These are phyloP conservation scores for Nasonovia ribisnigri DNA, from an alignment of 2,888 invertebrate species.

Conservation along the genomic window DNA sequence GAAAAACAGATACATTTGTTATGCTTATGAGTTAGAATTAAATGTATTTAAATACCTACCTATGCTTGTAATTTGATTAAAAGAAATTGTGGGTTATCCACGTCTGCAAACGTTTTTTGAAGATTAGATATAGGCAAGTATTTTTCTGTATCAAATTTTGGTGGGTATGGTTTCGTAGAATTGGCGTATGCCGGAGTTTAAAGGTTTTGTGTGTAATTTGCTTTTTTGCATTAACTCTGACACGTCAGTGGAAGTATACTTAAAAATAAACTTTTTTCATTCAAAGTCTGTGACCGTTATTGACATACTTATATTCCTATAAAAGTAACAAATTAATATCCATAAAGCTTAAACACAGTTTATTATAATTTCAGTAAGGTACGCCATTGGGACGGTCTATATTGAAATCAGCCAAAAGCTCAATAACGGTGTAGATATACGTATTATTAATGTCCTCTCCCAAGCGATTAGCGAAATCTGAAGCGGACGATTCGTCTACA, in stretches of 20 bases:
- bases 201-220: neutral
- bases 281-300: neutral
- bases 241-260: neutral
- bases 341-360: neutral
- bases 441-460: neutral
- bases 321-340: neutral
- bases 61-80: neutral
- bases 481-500: neutral
- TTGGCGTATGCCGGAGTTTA: neutral
- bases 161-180: neutral
- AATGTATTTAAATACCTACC: neutral
- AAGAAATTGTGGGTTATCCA: neutral
- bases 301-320: neutral
- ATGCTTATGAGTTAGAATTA: neutral
- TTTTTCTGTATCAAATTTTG: neutral
- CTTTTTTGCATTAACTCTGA: neutral
- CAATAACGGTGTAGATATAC: neutral
- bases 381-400: neutral
- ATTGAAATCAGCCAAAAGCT: neutral
- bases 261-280: neutral
- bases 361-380: neutral
- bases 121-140: neutral
- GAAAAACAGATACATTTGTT: neutral
- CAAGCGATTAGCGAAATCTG: neutral
- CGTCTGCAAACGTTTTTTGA: neutral